phyloP scores from a whole-genome alignment of 2,888 invertebrate species.

The Fissipunctia ypsillon region DNA sequence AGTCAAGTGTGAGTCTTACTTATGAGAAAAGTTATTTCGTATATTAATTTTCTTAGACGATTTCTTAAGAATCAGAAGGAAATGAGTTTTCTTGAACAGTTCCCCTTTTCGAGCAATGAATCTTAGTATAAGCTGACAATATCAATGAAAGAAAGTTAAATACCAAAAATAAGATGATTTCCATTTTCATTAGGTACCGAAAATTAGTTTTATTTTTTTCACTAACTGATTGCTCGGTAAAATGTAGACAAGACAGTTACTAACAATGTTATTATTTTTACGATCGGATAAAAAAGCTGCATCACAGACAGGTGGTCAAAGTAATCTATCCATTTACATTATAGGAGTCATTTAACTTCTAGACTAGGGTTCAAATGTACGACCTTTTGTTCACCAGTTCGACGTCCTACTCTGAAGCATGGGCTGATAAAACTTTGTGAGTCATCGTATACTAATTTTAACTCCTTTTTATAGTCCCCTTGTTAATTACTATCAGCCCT shows the following conservation, averaged over 20 bases:
- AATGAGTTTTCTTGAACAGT: background rate
- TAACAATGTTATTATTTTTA: background rate
- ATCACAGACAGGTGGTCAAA: background rate
- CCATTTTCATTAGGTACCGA: too few relatives aligned
- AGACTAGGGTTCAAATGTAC: conserved; percentile 20
- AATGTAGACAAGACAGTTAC: background rate
- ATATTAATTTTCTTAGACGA: background rate
- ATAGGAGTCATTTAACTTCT: conserved; percentile 22
- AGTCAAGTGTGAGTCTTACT: conserved; percentile 4
- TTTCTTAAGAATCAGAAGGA: background rate
- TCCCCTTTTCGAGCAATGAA: background rate
- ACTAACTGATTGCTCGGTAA: background rate
- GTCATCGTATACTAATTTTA: conserved; percentile 22
- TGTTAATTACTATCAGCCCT: conserved; percentile 26
- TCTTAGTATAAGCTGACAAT: background rate
- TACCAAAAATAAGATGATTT: too few relatives aligned
- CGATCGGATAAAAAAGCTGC: background rate
- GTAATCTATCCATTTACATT: conserved; percentile 9
- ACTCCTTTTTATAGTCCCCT: conserved; percentile 23
- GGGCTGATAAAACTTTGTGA: conserved; percentile 41
- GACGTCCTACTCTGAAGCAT: conserved; percentile 4
- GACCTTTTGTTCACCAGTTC: conserved; percentile 10
- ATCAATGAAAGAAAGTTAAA: background rate
- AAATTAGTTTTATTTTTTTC: background rate
- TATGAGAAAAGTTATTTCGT: background rate